Base-by-base conservation (phyloP, 2,113 vertebrate genomes). In the Phaethon lepturus region DNA sequence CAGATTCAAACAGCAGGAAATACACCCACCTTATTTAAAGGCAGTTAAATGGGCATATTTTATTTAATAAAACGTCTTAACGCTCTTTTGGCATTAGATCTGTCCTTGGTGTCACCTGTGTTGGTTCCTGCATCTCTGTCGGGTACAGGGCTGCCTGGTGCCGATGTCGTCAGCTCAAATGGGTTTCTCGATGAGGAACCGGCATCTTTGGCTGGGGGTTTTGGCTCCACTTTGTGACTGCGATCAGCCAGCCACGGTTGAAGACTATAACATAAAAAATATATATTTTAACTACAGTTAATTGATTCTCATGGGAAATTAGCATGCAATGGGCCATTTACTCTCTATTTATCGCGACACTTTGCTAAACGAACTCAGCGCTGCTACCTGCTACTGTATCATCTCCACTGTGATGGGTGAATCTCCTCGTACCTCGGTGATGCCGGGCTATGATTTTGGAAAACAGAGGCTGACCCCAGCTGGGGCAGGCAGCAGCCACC, bases 391-490 rank as follows among this genome's bases (percentile, higher is more conserved):
- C 25, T 72, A 8, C 68, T 17, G 5, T 4, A 28, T 67, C 68
- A 25, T 67, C 68, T 75, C 49, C 24, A 5, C 44, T 15, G 29
- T 8, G 42, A 53, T 16, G 2, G 4, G 23, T 19, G 67, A 73
- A 23, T 42, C 52, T 75, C 60, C 66, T 68, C 0, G 0, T 13
- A 31, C 55, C 33, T 47, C 0, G 0, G 7, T 7, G 56, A 12
- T 52, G 55, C 24, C 1, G 4, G 55, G 26, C 53, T 74, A 35
- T 64, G 58, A 29, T 79, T 88, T 53, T 5, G 5, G 64, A 42
- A 63, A 59, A 5, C 9, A 45, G 76, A 69, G 33, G 17, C 33
- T 64, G 19, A 74, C 13, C n/a, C 40, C 53, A 42, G 81, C 47
- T 31, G 42, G 75, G 58, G 58, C 29, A 40, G 66, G 24, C 50